Evolutionary conservation across 2,113 vertebrate genomes (phyloP).

Genomic region (Campylomormyrus numenius): DNA sequence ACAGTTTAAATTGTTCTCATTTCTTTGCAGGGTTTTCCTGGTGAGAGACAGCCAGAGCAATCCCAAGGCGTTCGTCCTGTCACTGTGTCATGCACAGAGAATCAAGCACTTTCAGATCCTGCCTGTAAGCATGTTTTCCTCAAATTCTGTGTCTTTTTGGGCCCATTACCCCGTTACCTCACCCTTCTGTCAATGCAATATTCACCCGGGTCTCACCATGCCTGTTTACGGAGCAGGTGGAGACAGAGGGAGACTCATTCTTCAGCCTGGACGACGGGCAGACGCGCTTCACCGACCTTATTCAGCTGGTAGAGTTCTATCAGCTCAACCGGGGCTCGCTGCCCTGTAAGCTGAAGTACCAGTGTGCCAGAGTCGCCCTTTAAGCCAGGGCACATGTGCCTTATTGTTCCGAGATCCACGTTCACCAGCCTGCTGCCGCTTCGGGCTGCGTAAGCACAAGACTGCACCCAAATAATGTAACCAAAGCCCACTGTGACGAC

Average conservation of each 20-base stretch:
- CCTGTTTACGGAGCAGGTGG: conserved; percentile 59
- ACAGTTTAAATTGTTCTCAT: conserved; percentile 3
- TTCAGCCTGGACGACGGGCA: conserved; percentile 91
- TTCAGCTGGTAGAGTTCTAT: conserved; percentile 96
- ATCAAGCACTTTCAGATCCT: conserved; percentile 98
- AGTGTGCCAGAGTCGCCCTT: conserved; percentile 77
- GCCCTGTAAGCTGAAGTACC: conserved; percentile 92
- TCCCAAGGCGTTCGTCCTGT: conserved; percentile 91
- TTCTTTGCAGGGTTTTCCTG: conserved; percentile 80
- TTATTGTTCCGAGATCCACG: not conserved
- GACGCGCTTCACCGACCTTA: conserved; percentile 90
- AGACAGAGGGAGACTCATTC: conserved; percentile 80
- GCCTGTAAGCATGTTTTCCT: conserved; percentile 64
- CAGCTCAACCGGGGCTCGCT: conserved; percentile 89
- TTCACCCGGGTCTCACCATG: not conserved
- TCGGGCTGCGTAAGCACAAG: not conserved
- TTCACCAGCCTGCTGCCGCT: not conserved
- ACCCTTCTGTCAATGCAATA: not conserved
- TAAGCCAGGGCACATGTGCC: conserved; percentile 50
- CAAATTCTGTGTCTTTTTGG: not conserved
- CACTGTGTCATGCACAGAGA: conserved; percentile 88
- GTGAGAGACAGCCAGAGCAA: conserved; percentile 97
- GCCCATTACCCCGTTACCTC: not conserved
- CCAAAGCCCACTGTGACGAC: not conserved
- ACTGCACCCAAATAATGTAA: not conserved